phyloP scores from a whole-genome alignment of 2,888 invertebrate genomes.

The Parnassius apollo region DNA sequence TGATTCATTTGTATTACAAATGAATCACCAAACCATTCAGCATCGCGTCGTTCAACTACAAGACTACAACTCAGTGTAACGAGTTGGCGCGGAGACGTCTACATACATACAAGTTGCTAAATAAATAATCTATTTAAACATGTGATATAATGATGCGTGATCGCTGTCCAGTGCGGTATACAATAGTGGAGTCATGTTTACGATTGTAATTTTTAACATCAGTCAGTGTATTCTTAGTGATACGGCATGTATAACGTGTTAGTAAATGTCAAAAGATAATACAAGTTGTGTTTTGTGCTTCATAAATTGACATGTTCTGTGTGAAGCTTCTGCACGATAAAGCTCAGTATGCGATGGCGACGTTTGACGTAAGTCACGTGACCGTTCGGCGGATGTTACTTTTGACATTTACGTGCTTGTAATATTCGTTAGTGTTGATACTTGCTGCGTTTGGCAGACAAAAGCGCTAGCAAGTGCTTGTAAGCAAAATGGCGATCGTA shows the following conservation, averaged over 20 bases:
- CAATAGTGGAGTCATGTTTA: conserved; percentile 72
- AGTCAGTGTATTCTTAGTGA: conserved; percentile 77
- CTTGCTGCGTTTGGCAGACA: too few species aligned
- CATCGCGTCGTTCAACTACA: conserved; percentile 60
- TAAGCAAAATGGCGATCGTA: too few species aligned
- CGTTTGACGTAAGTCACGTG: conserved; percentile 71
- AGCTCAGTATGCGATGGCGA: conserved; percentile 65
- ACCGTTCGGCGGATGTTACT: conserved; percentile 48
- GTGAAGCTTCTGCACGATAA: conserved; percentile 67
- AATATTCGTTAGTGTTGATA: conserved; percentile 36
- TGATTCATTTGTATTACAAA: conserved; percentile 71
- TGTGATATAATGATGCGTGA: conserved; percentile 78
- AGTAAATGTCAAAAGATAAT: conserved; percentile 76
- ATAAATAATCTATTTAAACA: conserved; percentile 74
- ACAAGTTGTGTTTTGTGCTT: conserved; percentile 41
- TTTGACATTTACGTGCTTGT: conserved; percentile 67
- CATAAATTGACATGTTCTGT: conserved; percentile 58
- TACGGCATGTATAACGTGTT: conserved; percentile 71
- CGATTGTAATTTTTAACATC: conserved; percentile 75
- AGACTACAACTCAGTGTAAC: conserved; percentile 59
- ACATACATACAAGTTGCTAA: conserved; percentile 51
- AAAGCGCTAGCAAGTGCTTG: too few species aligned
- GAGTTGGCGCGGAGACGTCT: conserved; percentile 50
- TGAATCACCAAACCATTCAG: conserved; percentile 69
- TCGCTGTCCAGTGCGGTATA: conserved; percentile 62